Base-by-base conservation (phyloP, 2,113 vertebrate species). In the Quiscalus mexicanus region DNA sequence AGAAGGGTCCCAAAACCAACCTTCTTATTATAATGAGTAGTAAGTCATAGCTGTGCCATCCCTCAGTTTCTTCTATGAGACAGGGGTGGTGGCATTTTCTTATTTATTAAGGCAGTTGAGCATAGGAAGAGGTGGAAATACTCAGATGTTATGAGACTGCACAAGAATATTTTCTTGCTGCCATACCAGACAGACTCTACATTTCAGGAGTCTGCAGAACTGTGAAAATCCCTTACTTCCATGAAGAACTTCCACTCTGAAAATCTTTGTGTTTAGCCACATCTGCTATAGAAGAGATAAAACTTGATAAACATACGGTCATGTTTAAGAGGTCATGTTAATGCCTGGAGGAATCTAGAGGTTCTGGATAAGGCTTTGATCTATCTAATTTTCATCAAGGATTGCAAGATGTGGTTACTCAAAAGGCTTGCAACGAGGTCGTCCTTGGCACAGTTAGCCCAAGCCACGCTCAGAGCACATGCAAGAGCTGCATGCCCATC, bases 211-310 rank as follows among this genome's bases (percentile, higher is more conserved):
- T 23, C 74, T 79, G 62, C 53, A 94, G 68, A 64, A 16, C 53
- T 69, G 70, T 37, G 53, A 28, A 78, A 82, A 93, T 42, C 22
- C 50, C 24, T 17, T 65, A 10, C 49, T 90, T 84, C 31, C 31
- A 71, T 41, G 10, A 79, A 35, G 45, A 90, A 42, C 44, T 87
- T 97, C 82, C 37, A 60, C 70, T 80, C 12, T 27, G 58, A 85
- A 91, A 52, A 37, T 41, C 53, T 82, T 69, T 69, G 75, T 83
- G 58, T 67, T 79, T 88, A 80, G 68, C 58, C 75, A 79, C 75
- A 88, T 90, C 89, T 45, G 9, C 33, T 65, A 6, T 37, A 73
- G 37, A 56, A 53, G 68, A 92, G 68, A 47, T 73, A 71, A 74
- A 77, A 62, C 27, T 30, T 70, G 24, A 47, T 47, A 8, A 78